Evolutionary conservation across 2,113 vertebrate genomes (phyloP), one percentile per base, ranked within the genome.

Genomic region (Scartelaos histophorus): DNA sequence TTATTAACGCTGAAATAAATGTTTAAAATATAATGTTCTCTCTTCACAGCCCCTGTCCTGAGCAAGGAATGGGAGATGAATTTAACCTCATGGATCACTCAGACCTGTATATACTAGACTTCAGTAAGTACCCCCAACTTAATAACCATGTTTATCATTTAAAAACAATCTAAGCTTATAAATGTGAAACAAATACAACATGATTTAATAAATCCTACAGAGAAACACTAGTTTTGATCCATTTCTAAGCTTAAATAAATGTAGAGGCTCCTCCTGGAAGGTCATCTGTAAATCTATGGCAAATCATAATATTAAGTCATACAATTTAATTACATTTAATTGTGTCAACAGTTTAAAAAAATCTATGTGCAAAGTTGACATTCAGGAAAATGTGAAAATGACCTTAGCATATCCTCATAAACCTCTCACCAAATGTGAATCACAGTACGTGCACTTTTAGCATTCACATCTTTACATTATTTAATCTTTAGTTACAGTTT

Each of bases 81-180:
- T 99, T 98, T 45, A 97, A 99, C 93, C 94, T 99, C 85, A 99
- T 99, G 95, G 98, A 99, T 94, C 98, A 99, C 88, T 99, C 98
- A 0, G 98, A 99, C 88, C 93, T 99, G 88, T 98, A 98, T 91
- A 96, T 99, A 90, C 94, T 99, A 45, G 98, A 99, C 90, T 99
- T 99, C 85, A 95, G 98, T 99, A 93, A 93, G 98, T 98, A 85
- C 66, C 5, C 22, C 53, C 16, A 22, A 24, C 17, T 73, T 71
- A 13, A 77, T 12, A 1, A 4, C 45, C 5, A 66, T 45, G n/a
- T 66, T 17, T 17, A 17, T 54, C 11, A 43, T 43, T n/a, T 43
- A 43, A 43, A 10, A 43, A 10, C 9, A 43, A 9, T 43, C 7
- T 43, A 43, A 43, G 7, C 38, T 43, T 43, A 43, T 43, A 43